These are phyloP conservation scores for Osmerus eperlanus DNA, from an alignment of 2,113 vertebrate species.

Conservation along the genomic window DNA sequence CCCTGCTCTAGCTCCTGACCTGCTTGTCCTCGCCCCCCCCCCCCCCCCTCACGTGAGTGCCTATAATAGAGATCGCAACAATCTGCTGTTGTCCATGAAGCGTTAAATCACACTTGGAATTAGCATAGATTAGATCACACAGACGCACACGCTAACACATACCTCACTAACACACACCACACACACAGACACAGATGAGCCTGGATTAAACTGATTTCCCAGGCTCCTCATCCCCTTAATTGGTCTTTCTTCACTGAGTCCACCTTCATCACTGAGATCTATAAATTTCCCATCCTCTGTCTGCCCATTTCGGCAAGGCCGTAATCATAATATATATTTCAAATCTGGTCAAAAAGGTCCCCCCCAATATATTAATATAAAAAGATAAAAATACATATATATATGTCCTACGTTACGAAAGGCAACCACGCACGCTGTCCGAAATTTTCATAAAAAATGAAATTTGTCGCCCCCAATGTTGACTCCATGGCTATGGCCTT, in stretches of 20 bases:
- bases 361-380: no score
- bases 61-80: neutral
- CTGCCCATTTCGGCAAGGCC: neutral
- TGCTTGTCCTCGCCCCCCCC: neutral
- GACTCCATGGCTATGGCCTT: no score
- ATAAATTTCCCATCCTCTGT: neutral
- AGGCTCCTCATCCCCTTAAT: conserved; percentile 8
- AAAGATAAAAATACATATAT: no score
- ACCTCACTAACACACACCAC: neutral
- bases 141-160: neutral
- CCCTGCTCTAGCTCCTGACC: neutral
- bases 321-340: no score
- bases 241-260: conserved; percentile 20
- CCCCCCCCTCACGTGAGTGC: neutral
- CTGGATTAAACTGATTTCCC: conserved; percentile 7
- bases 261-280: conserved; percentile 8
- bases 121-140: conserved; percentile 1
- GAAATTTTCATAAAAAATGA: no score
- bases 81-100: conserved; percentile 5
- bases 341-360: no score
- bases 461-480: no score
- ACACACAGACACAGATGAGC: conserved; percentile 5
- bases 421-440: no score
- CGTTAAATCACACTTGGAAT: neutral
- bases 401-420: no score